Evolutionary conservation across 1,140 invertebrate species (phyloP).

Genomic region (Drosophila mauritiana): DNA sequence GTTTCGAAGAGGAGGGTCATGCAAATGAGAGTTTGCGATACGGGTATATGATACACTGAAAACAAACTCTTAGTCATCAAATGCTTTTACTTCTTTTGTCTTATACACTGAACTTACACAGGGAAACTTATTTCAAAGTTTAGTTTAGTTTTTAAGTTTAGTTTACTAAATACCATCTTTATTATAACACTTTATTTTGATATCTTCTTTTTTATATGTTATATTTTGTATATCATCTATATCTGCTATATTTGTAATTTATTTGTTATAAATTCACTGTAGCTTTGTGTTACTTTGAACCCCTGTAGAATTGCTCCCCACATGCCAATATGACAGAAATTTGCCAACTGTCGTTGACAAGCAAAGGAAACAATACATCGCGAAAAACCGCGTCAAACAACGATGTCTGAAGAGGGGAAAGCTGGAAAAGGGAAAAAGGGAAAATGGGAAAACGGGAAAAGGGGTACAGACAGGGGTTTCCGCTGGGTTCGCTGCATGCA

Average conservation of each 20-base stretch:
- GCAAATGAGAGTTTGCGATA: conserved; percentile 26
- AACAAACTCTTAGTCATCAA: too few species aligned
- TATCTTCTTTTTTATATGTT: not conserved
- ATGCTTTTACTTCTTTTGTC: too few species aligned
- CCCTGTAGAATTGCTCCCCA: conserved; percentile 18
- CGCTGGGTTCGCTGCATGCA: conserved; percentile 56
- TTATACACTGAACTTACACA: too few species aligned
- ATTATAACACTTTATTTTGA: not conserved
- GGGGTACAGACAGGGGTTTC: conserved; percentile 17
- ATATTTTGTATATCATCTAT: not conserved
- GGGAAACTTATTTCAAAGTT: too few species aligned
- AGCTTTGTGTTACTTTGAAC: conserved; percentile 19
- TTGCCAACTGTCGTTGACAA: conserved; percentile 38
- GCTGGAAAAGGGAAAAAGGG: not conserved
- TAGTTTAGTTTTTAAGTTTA: too few species aligned
- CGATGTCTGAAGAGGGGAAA: not conserved
- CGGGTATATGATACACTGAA: not conserved
- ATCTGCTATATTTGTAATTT: not conserved
- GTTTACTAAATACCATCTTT: not conserved
- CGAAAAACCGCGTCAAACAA: conserved; percentile 24
- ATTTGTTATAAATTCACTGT: conserved; percentile 18
- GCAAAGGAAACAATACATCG: conserved; percentile 22
- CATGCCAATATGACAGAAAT: conserved; percentile 60
- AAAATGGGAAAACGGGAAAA: not conserved
- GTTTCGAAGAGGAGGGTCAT: conserved; percentile 10